Evolutionary conservation across 2,888 invertebrate species (phyloP).

Genomic region (Anoplius nigerrimus): DNA sequence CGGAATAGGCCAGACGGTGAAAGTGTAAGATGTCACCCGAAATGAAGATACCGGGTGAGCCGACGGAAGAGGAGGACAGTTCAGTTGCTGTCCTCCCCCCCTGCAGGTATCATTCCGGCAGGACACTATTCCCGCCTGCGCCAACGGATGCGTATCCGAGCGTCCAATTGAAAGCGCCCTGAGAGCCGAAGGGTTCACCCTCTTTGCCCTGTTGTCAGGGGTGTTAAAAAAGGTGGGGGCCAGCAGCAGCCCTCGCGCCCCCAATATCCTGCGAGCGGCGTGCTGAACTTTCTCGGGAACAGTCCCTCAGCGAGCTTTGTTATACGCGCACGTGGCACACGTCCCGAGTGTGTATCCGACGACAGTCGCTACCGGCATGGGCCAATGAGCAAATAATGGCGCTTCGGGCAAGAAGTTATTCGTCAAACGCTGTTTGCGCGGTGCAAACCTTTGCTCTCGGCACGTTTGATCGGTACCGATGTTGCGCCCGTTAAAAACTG

Average conservation of each 20-base stretch:
- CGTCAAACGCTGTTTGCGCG: too few relatives aligned
- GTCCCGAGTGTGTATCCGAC: not conserved
- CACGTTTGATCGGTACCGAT: too few relatives aligned
- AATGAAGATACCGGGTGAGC: too few relatives aligned
- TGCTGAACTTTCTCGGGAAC: not conserved
- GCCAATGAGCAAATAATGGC: too few relatives aligned
- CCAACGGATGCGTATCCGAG: constrained; percentile 44
- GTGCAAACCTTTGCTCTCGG: too few relatives aligned
- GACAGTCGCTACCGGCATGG: too few relatives aligned
- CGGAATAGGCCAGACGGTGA: too few relatives aligned
- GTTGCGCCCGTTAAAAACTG: too few relatives aligned
- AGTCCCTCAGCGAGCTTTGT: constrained; percentile 1
- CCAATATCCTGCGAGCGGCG: constrained; percentile 13
- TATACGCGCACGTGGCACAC: constrained; percentile 12
- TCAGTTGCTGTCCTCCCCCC: constrained; percentile 8
- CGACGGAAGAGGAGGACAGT: too few relatives aligned
- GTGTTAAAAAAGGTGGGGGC: constrained; percentile 39
- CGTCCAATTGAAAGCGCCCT: constrained; percentile 46
- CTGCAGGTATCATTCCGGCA: constrained; percentile 21
- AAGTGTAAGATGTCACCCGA: too few relatives aligned
- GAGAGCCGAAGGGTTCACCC: constrained; percentile 37
- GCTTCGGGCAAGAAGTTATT: too few relatives aligned
- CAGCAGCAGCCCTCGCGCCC: constrained; percentile 3
- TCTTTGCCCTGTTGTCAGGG: constrained; percentile 34
- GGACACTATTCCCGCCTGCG: constrained; percentile 37